Evolutionary conservation across 2,888 invertebrate species (phyloP), one percentile per base, ranked within the genome.

Genomic region (Globia sparganii): DNA sequence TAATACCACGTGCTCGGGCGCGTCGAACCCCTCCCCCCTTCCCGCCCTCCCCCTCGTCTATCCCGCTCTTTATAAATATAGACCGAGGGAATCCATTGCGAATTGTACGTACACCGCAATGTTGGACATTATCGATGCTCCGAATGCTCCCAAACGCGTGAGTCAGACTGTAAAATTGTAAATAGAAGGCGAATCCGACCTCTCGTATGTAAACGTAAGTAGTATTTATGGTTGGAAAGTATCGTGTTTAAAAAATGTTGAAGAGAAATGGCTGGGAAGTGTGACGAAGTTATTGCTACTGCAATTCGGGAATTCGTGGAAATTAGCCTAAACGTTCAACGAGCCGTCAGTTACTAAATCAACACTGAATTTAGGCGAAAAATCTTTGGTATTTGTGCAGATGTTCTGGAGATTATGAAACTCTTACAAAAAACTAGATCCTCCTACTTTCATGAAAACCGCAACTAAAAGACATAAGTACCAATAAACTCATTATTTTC

Each of bases 81-180:
- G 92, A 91, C 90, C 88, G 91, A 94, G 94, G 93, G 93, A 95
- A 95, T 93, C 94, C 95, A 94, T 94, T 92, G 94, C 94, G 91
- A 93, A 93, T 94, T 86, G 90, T 91, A 91, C 88, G 85, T 86
- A 84, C 84, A 83, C 75, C 85, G 77, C 77, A 69, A 72, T 75
- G 80, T 77, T 86, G 80, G 70, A 81, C 83, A 77, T 85, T 91
- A 90, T 91, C 90, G 89, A 91, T 92, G 89, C 86, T 86, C 84
- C 84, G 75, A 86, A 86, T 92, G 88, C 86, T 85, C 85, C 81
- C 74, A 85, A 85, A 83, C 75, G 81, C 67, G 83, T 92, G 92
- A 92, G 89, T 92, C 92, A 93, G 85, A 82, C 76, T 68, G 85
- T 88, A 83, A 77, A 88, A 86, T 89, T 87, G 88, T 88, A 89